These are phyloP conservation scores for Aselliscus stoliczkanus DNA, from an alignment of 2,797 vertebrate species.

Conservation along the genomic window DNA sequence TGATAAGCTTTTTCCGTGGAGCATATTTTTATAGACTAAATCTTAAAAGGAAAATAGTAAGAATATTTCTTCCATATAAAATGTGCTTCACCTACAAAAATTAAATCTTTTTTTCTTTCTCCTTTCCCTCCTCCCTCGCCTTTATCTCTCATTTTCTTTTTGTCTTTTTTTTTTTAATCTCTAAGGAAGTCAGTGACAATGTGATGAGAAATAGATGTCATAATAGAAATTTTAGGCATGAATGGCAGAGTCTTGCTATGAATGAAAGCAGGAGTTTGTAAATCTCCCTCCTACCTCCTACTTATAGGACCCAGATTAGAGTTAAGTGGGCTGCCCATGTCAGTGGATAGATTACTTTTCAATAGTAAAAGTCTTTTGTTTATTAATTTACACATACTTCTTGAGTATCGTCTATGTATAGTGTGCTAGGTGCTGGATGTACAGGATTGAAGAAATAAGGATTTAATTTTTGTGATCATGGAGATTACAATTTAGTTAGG, in stretches of 20 bases:
- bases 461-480: neutral
- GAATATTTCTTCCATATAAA: conserved; percentile 21
- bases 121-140: neutral
- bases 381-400: neutral
- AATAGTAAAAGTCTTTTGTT: neutral
- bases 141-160: neutral
- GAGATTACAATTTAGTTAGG: neutral
- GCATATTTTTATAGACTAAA: conserved; percentile 27
- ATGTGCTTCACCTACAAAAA: neutral
- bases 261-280: neutral
- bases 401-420: neutral
- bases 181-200: neutral
- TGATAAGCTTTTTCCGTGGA: neutral
- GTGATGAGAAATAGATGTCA: neutral
- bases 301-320: neutral
- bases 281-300: neutral
- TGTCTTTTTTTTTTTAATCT: neutral
- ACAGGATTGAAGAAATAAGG: neutral
- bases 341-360: neutral
- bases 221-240: neutral
- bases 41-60: conserved; percentile 15
- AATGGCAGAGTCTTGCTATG: neutral
- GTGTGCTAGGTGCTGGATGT: neutral
- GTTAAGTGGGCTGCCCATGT: neutral
- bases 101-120: neutral